phyloP scores from a whole-genome alignment of 2,888 invertebrate species.

The Apamea crenata region DNA sequence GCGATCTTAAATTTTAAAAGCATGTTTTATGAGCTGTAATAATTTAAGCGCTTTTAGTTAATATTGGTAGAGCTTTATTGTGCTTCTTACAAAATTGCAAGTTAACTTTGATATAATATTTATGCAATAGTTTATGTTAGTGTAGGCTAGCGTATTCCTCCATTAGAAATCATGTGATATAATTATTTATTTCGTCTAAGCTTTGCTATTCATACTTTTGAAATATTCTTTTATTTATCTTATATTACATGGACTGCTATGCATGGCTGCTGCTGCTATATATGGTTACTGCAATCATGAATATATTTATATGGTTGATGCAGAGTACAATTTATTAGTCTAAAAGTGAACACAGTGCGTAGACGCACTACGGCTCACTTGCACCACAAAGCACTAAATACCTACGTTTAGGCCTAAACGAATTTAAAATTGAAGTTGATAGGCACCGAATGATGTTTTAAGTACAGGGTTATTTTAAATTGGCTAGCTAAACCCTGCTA shows the following conservation, averaged over 20 bases:
- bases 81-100: background rate
- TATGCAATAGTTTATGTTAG: background rate
- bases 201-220: background rate
- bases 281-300: too few relatives aligned
- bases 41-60: conserved; percentile 29
- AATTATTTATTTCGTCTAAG: background rate
- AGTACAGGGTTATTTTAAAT: background rate
- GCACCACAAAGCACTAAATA: background rate
- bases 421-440: background rate
- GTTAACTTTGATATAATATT: background rate
- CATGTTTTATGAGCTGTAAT: conserved; percentile 16
- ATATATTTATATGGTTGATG: too few relatives aligned
- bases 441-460: background rate
- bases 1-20: conserved; percentile 16
- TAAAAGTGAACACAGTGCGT: too few relatives aligned
- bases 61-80: conserved; percentile 11
- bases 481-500: too few relatives aligned
- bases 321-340: too few relatives aligned
- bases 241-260: background rate
- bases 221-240: background rate
- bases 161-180: background rate
- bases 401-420: background rate
- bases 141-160: too few relatives aligned
- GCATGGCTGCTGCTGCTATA: too few relatives aligned
- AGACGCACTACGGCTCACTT: background rate